These are phyloP conservation scores for Cardiocondyla obscurior DNA, from an alignment of 1,140 invertebrate species.

Conservation along the genomic window DNA sequence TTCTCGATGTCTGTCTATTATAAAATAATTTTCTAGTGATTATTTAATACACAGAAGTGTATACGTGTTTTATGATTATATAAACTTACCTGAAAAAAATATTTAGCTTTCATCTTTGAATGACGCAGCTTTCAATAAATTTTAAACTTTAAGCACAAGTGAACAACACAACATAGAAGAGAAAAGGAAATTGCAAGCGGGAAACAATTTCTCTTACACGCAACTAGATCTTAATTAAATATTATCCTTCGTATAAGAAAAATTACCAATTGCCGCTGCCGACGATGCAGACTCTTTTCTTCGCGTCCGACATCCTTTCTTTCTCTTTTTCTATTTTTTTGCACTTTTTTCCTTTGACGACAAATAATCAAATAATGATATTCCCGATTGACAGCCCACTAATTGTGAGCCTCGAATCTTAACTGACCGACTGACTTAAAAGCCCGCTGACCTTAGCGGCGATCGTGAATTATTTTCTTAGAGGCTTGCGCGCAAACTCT, in stretches of 20 bases:
- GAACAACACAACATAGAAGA: neutral
- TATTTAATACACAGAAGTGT: too few relatives aligned
- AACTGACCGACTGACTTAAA: conserved; percentile 75
- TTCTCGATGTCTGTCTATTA: neutral
- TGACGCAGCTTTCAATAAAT: neutral
- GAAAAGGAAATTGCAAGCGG: neutral
- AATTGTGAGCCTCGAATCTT: conserved; percentile 58
- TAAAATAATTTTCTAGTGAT: neutral
- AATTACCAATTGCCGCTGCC: conserved; percentile 89
- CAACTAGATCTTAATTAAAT: neutral
- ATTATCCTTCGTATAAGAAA: neutral
- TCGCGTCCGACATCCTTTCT: conserved; percentile 68
- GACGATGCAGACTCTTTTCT: conserved; percentile 86
- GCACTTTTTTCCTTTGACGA: neutral
- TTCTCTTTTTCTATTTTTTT: too few relatives aligned
- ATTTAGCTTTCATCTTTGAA: neutral
- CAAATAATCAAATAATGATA: neutral
- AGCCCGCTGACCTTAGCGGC: conserved; percentile 77
- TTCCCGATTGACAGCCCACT: conserved; percentile 39
- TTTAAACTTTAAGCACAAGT: neutral
- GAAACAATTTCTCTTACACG: neutral
- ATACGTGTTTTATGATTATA: conserved; percentile 18
- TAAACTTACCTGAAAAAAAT: conserved; percentile 31
- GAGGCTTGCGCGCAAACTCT: conserved; percentile 73
- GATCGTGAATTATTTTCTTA: conserved; percentile 75